phyloP scores from a whole-genome alignment of 2,113 vertebrate genomes.

The Xiphophorus maculatus region DNA sequence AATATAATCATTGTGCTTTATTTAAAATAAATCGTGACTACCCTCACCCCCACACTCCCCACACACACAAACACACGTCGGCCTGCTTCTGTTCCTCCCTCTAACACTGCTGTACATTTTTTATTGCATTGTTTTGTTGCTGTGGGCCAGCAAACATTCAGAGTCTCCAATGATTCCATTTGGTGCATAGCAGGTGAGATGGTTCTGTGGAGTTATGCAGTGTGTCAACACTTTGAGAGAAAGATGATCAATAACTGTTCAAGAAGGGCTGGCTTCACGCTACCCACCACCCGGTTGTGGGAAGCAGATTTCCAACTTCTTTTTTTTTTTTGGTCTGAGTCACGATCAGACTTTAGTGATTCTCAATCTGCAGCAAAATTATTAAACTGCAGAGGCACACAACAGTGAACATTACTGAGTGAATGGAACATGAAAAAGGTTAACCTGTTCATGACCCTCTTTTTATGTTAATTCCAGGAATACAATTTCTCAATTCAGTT shows the following conservation, averaged over 20 bases:
- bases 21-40: conserved; percentile 47
- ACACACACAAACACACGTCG: not conserved
- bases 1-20: conserved; percentile 49
- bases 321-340: conserved; percentile 31
- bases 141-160: conserved; percentile 68
- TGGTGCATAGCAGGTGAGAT: conserved; percentile 66
- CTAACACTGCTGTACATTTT: conserved; percentile 16
- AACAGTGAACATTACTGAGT: conserved; percentile 12
- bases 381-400: conserved; percentile 25
- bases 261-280: conserved; percentile 36
- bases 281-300: conserved; percentile 29
- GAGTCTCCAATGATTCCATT: conserved; percentile 64
- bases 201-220: conserved; percentile 58
- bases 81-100: conserved; percentile 6
- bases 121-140: conserved; percentile 59
- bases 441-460: not conserved
- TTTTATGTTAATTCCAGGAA: not conserved
- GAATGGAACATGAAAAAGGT: not conserved
- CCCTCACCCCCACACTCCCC: not conserved
- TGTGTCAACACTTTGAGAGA: conserved; percentile 68
- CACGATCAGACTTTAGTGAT: conserved; percentile 45
- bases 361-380: conserved; percentile 35
- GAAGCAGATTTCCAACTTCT: conserved; percentile 21
- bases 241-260: conserved; percentile 73
- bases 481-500: too few species aligned